These are phyloP conservation scores for Hypercompe scribonia DNA, from an alignment of 2,888 invertebrate species.

Conservation along the genomic window DNA sequence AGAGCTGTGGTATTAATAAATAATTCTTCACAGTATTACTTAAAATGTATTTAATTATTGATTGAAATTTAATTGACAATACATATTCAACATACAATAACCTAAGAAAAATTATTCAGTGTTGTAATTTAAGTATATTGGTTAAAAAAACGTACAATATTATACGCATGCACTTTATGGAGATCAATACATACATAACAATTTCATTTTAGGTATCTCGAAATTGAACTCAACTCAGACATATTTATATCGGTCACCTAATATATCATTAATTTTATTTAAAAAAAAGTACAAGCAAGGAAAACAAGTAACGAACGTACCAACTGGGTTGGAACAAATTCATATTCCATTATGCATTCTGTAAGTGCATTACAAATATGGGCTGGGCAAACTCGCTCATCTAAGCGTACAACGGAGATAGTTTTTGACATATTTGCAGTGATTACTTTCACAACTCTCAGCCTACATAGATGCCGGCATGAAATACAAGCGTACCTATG, in stretches of 20 bases:
- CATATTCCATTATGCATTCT: slow-evolving; percentile 70
- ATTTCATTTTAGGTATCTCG: no score
- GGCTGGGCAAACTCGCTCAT: slow-evolving; percentile 49
- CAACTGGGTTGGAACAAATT: slow-evolving; percentile 59
- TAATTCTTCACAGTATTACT: no score
- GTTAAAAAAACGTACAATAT: no score
- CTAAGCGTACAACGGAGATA: slow-evolving; percentile 65
- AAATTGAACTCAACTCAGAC: background rate
- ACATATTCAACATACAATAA: no score
- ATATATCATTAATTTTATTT: slow-evolving; percentile 11
- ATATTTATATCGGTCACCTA: background rate
- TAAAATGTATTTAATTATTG: no score
- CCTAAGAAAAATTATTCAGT: no score
- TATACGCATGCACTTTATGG: no score
- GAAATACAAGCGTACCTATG: slow-evolving; percentile 77
- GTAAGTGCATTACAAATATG: slow-evolving; percentile 75
- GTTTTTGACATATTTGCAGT: slow-evolving; percentile 76
- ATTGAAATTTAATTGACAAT: no score
- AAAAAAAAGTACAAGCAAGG: slow-evolving; percentile 27
- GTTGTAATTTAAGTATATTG: no score
- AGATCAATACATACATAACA: no score
- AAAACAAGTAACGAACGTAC: slow-evolving; percentile 47
- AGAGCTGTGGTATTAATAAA: no score
- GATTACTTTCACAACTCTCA: slow-evolving; percentile 78
- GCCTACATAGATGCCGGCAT: slow-evolving; percentile 66